phyloP scores from a whole-genome alignment of 2,888 invertebrate genomes.

The Pycnomerus fuliginosus region DNA sequence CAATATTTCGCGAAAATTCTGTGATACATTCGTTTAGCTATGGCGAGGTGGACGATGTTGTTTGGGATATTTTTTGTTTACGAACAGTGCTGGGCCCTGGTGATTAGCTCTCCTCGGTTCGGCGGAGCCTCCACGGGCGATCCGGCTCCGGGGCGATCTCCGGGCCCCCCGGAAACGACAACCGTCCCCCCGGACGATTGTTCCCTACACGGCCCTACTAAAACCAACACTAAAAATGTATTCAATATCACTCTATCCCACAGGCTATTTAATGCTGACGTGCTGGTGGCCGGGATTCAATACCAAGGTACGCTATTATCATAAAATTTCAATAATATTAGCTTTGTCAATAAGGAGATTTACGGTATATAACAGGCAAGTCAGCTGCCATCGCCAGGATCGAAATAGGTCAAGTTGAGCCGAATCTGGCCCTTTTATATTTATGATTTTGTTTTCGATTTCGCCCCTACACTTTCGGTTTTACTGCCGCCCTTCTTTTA shows the following conservation, averaged over 20 bases:
- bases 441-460: slow-evolving; percentile 22
- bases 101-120: slow-evolving; percentile 34
- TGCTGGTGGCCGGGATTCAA: slow-evolving; percentile 56
- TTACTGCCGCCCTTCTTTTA: no score
- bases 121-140: slow-evolving; percentile 59
- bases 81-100: slow-evolving; percentile 25
- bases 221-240: slow-evolving; percentile 47
- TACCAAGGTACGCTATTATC: slow-evolving; percentile 60
- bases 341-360: no score
- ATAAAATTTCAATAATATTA: no score
- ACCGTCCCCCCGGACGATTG: slow-evolving; percentile 1
- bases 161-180: slow-evolving; percentile 57
- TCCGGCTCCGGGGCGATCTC: slow-evolving; percentile 67
- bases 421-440: slow-evolving; percentile 12
- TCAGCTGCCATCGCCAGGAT: no score
- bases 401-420: slow-evolving; percentile 14
- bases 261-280: slow-evolving; percentile 55
- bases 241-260: slow-evolving; percentile 58
- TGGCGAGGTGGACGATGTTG: slow-evolving; percentile 13
- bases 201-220: slow-evolving; percentile 34
- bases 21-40: not conserved
- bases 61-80: slow-evolving; percentile 10
- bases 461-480: no score
- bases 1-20: no score
- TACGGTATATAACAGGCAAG: no score